These are phyloP conservation scores for Megalops cyprinoides DNA, from an alignment of 2,797 vertebrate species.

Conservation along the genomic window DNA sequence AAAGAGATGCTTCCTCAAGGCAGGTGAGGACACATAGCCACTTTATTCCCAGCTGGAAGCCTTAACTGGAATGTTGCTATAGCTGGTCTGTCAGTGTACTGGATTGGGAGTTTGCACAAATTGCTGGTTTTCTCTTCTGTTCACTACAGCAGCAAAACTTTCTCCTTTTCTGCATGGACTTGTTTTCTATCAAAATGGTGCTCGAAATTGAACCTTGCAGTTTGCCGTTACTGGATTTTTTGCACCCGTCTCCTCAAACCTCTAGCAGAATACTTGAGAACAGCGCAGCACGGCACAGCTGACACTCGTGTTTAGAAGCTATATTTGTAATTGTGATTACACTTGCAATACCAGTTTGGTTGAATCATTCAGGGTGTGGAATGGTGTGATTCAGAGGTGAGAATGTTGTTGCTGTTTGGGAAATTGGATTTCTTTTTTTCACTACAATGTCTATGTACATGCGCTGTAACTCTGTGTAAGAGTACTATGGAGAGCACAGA, in stretches of 20 bases:
- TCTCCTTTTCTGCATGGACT: too few relatives aligned
- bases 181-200: slow-evolving; percentile 4
- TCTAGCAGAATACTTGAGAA: too few relatives aligned
- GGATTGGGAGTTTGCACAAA: too few relatives aligned
- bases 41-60: not conserved
- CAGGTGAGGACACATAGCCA: not conserved
- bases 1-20: not conserved
- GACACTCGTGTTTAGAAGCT: not conserved
- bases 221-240: slow-evolving; percentile 5
- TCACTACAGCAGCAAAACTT: too few relatives aligned
- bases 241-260: too few relatives aligned
- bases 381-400: not conserved
- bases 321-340: not conserved
- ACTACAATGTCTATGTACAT: not conserved
- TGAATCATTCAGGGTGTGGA: too few relatives aligned
- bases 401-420: not conserved
- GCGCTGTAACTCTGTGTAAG: not conserved
- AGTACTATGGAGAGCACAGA: not conserved
- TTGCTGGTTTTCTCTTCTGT: too few relatives aligned
- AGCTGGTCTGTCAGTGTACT: not conserved
- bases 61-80: not conserved
- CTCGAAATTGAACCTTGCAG: not conserved
- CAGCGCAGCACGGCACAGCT: too few relatives aligned
- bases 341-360: not conserved
- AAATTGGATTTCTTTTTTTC: not conserved